phyloP scores from a whole-genome alignment of 2,113 vertebrate genomes.

The Chrysochloris asiatica region DNA sequence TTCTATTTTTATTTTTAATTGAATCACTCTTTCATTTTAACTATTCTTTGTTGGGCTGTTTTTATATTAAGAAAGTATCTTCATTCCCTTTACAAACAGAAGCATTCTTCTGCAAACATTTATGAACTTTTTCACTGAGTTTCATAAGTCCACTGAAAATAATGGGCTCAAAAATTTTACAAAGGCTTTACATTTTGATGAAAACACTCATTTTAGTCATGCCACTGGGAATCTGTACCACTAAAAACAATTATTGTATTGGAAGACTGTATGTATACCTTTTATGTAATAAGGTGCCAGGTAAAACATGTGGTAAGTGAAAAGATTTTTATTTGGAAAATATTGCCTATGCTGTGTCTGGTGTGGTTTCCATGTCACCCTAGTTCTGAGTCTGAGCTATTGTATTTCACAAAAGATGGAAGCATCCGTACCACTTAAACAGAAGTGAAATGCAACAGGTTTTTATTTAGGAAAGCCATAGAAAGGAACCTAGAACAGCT shows the following conservation, averaged over 20 bases:
- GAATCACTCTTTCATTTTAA: constrained; percentile 14
- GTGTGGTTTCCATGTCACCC: not conserved
- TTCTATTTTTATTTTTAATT: not conserved
- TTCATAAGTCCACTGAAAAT: not conserved
- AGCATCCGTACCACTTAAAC: not conserved
- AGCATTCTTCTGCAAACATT: constrained; percentile 29
- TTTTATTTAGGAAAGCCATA: constrained; percentile 12
- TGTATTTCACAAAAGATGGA: not conserved
- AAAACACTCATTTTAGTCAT: not conserved
- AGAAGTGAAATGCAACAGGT: not conserved
- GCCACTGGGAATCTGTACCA: constrained; percentile 3
- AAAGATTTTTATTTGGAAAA: constrained; percentile 16
- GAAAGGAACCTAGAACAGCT: not conserved
- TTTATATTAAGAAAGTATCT: constrained; percentile 24
- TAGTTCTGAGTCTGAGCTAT: not conserved
- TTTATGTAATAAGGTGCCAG: constrained; percentile 13
- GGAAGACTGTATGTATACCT: not conserved
- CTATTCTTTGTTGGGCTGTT: not conserved
- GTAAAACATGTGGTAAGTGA: not conserved
- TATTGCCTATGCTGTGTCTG: not conserved
- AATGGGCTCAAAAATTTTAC: not conserved
- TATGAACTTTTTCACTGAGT: not conserved
- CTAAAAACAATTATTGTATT: constrained; percentile 27
- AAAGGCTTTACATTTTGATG: constrained; percentile 18
- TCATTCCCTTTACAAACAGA: not conserved